Evolutionary conservation across 2,797 vertebrate genomes (phyloP).

Genomic region (Poeciliopsis presidionis): DNA sequence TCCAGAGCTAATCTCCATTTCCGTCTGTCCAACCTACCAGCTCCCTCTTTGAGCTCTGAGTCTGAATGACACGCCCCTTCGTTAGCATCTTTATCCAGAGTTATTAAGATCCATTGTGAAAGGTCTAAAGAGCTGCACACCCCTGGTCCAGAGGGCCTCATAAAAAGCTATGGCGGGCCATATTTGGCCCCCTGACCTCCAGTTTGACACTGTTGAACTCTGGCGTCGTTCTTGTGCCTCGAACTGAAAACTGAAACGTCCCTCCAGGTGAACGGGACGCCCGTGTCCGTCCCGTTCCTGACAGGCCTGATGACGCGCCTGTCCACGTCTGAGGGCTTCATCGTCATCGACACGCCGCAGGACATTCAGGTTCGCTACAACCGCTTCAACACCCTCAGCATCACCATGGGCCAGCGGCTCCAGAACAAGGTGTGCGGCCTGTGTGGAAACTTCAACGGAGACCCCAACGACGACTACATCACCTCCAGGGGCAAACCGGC

Average conservation of each 20-base stretch:
- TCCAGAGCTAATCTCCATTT: constrained; percentile 19
- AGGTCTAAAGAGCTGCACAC: too few species aligned
- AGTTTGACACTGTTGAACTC: neutral
- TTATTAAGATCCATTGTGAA: too few species aligned
- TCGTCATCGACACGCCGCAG: constrained; percentile 95
- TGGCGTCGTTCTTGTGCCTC: neutral
- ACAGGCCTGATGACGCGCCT: constrained; percentile 94
- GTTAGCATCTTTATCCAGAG: too few species aligned
- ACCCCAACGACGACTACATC: constrained; percentile 90
- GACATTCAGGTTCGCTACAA: constrained; percentile 97
- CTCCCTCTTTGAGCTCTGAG: constrained; percentile 14
- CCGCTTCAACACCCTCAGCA: constrained; percentile 93
- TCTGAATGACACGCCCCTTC: too few species aligned
- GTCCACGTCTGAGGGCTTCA: constrained; percentile 93
- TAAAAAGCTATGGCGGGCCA: too few species aligned
- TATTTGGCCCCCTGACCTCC: neutral
- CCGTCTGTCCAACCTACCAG: constrained; percentile 33
- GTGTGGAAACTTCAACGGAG: constrained; percentile 97
- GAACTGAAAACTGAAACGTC: constrained; percentile 3
- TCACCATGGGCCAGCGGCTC: constrained; percentile 91
- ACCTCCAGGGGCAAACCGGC: constrained; percentile 92
- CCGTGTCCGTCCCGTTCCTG: constrained; percentile 91
- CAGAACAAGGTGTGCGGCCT: constrained; percentile 98
- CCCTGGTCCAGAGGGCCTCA: neutral
- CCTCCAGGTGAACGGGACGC: constrained; percentile 92